phyloP scores from a whole-genome alignment of 2,888 invertebrate genomes.

The Pycnomerus fuliginosus region DNA sequence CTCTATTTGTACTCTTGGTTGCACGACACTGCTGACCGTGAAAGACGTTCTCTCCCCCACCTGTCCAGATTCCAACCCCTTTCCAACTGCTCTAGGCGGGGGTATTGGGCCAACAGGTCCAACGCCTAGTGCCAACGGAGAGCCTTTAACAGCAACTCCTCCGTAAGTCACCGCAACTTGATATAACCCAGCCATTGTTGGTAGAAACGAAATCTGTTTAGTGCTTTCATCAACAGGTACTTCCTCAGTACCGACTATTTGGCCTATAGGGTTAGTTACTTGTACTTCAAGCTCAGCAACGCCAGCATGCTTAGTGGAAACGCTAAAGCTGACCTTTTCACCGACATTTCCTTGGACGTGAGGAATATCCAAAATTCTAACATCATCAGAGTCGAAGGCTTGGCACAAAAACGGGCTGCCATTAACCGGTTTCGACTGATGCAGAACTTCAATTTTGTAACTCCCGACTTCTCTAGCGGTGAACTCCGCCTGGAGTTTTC shows the following conservation, averaged over 20 bases:
- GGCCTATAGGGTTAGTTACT: constrained; percentile 84
- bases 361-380: constrained; percentile 74
- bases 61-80: constrained; percentile 67
- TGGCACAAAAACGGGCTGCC: constrained; percentile 95
- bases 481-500: constrained; percentile 92
- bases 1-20: constrained; percentile 64
- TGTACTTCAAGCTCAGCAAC: constrained; percentile 84
- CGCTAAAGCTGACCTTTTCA: constrained; percentile 80
- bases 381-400: constrained; percentile 84
- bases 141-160: constrained; percentile 59
- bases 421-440: constrained; percentile 83
- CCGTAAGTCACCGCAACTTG: constrained; percentile 69
- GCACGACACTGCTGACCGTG: constrained; percentile 62
- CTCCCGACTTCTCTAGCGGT: constrained; percentile 76
- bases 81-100: constrained; percentile 64
- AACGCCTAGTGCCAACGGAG: constrained; percentile 60
- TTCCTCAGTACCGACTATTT: constrained; percentile 78
- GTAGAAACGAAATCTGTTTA: constrained; percentile 79
- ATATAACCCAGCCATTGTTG: constrained; percentile 77
- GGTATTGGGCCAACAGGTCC: constrained; percentile 62
- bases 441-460: constrained; percentile 75
- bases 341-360: constrained; percentile 77
- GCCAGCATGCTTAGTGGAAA: constrained; percentile 79
- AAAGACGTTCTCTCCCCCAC: constrained; percentile 72
- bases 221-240: constrained; percentile 66